phyloP scores from a whole-genome alignment of 2,888 invertebrate species.

The Mystacides longicornis region DNA sequence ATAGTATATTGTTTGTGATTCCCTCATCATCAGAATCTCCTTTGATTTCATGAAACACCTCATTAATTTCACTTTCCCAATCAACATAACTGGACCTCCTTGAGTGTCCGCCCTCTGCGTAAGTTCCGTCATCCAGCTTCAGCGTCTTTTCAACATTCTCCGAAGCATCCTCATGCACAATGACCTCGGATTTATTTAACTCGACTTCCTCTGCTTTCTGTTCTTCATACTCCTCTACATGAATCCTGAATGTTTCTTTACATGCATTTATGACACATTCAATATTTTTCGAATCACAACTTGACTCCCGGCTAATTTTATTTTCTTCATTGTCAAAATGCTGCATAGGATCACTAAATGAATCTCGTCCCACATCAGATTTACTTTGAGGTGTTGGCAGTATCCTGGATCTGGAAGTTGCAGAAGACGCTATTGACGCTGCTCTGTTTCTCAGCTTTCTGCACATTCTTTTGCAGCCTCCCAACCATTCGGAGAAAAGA shows the following conservation, averaged over 20 bases:
- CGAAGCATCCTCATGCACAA: slow-evolving; percentile 11
- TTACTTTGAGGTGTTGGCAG: slow-evolving; percentile 22
- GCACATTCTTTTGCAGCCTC: slow-evolving; percentile 58
- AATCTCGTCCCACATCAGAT: slow-evolving; percentile 1
- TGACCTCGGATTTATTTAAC: slow-evolving; percentile 9
- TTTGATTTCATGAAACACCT: slow-evolving; percentile 25
- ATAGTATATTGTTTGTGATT: too few species aligned
- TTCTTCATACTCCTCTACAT: slow-evolving; percentile 16
- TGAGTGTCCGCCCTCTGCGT: slow-evolving; percentile 11
- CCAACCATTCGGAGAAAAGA: slow-evolving; percentile 62
- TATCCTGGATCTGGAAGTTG: slow-evolving; percentile 11
- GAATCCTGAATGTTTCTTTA: slow-evolving; percentile 10
- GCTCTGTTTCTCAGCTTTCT: slow-evolving; percentile 30
- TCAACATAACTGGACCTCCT: slow-evolving; percentile 41
- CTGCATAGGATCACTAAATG: neutral
- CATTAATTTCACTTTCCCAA: slow-evolving; percentile 40
- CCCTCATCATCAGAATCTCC: slow-evolving; percentile 18
- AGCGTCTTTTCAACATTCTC: slow-evolving; percentile 2
- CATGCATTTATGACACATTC: slow-evolving; percentile 1
- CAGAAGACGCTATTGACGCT: slow-evolving; percentile 7
- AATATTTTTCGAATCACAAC: slow-evolving; percentile 4
- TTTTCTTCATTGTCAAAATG: neutral
- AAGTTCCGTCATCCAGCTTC: neutral
- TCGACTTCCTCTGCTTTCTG: neutral
- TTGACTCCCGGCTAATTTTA: slow-evolving; percentile 4